A percentile compares a stretch with the other conserved stretches of the same genome.
Evolutionary conservation across 2,797 vertebrate genomes (phyloP).

Genomic region (Salmo trutta): DNA sequence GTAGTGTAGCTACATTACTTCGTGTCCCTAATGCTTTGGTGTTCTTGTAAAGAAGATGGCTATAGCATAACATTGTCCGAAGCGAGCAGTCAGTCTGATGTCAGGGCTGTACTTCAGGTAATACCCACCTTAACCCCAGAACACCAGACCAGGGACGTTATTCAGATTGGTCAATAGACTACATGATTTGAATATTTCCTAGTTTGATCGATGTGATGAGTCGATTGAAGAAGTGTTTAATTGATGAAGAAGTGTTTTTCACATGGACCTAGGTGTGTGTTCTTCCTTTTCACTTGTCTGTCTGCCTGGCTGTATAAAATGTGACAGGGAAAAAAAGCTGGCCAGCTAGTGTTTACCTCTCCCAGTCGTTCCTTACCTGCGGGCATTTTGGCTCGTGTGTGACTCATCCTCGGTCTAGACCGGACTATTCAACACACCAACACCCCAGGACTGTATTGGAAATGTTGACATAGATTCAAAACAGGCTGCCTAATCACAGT

Average conservation of each 20-base stretch:
- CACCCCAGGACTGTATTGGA: background rate
- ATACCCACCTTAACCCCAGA: background rate
- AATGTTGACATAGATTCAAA: background rate
- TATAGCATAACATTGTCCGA: background rate
- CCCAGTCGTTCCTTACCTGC: slow-evolving; percentile 25
- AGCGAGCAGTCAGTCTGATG: background rate
- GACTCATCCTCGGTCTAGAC: slow-evolving; percentile 18
- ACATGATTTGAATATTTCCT: background rate
- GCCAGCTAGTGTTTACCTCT: background rate
- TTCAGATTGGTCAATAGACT: background rate
- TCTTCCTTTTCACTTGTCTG: background rate
- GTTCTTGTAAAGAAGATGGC: background rate
- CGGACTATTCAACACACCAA: background rate
- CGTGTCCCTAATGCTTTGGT: background rate
- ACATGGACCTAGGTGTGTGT: background rate
- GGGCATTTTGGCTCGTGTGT: slow-evolving; percentile 29
- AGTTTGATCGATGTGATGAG: background rate
- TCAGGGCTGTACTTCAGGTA: background rate
- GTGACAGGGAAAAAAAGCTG: slow-evolving; percentile 36
- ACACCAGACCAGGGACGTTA: background rate
- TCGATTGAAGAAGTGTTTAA: background rate
- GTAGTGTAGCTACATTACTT: background rate
- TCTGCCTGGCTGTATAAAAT: background rate
- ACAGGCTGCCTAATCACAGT: background rate
- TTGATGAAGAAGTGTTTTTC: background rate